Evolutionary conservation across 30 jellyfish, hydroid and myxozoan species (phyloP).

Genomic region (Hydractinia symbiolongicarpus): DNA sequence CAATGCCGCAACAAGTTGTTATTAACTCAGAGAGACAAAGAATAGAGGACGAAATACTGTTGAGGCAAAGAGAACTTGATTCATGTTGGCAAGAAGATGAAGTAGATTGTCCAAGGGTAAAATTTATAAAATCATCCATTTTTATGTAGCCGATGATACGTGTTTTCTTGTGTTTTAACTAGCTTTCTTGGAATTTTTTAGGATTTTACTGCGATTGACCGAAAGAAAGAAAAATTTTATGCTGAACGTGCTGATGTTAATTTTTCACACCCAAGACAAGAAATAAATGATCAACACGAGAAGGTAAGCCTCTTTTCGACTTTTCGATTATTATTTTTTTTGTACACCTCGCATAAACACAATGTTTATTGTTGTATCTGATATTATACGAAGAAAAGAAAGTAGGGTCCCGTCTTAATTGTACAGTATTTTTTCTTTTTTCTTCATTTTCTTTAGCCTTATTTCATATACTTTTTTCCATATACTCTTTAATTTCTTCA

Average conservation of each 20-base stretch:
- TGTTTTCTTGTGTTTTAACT: neutral
- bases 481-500: no score
- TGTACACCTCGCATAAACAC: neutral
- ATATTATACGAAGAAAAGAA: neutral
- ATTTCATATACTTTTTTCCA: no score
- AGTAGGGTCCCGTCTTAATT: neutral
- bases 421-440: neutral
- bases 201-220: constrained; percentile 87
- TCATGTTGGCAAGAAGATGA: constrained; percentile 98
- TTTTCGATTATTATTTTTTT: neutral
- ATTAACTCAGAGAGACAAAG: constrained; percentile 35
- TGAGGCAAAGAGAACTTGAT: constrained; percentile 74
- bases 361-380: neutral
- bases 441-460: neutral
- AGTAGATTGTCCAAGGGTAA: constrained; percentile 74
- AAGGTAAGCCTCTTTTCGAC: constrained; percentile 1
- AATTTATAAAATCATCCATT: neutral
- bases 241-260: constrained; percentile 49
- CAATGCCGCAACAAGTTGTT: neutral
- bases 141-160: neutral
- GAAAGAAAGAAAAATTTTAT: constrained; percentile 76
- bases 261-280: neutral
- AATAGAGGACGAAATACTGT: constrained; percentile 73
- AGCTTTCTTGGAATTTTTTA: neutral
- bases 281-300: neutral